Conservation (phyloP, 2,797 vertebrate genomes). For the Eospalax fontanierii region DNA sequence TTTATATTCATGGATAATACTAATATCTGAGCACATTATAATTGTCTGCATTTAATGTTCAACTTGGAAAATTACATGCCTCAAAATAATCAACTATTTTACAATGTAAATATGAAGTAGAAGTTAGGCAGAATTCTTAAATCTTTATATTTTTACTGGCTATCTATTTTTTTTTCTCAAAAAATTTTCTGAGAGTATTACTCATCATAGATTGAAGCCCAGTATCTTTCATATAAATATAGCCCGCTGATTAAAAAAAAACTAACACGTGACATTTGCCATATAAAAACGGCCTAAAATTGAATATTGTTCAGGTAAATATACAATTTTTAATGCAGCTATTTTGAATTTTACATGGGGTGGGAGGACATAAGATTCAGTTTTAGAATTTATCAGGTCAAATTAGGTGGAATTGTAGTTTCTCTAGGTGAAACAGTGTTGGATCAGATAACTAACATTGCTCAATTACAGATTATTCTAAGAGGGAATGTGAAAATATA, state of each 20-base stretch:
- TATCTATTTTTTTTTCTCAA: slow-evolving; percentile 52
- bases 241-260: neutral
- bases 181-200: slow-evolving; percentile 34
- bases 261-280: neutral
- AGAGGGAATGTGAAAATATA: neutral
- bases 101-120: slow-evolving; percentile 35
- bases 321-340: slow-evolving; percentile 13
- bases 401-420: slow-evolving; percentile 11
- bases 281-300: slow-evolving; percentile 14
- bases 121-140: slow-evolving; percentile 48
- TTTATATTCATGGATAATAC: slow-evolving; percentile 57
- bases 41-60: slow-evolving; percentile 44
- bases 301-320: neutral
- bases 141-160: slow-evolving; percentile 52
- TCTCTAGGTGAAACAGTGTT: slow-evolving; percentile 44
- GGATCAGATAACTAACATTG: slow-evolving; percentile 14
- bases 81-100: slow-evolving; percentile 49
- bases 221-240: neutral
- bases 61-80: slow-evolving; percentile 47
- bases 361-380: neutral
- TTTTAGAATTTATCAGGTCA: slow-evolving; percentile 36
- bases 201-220: neutral
- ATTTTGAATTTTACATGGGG: slow-evolving; percentile 44
- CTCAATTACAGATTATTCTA: neutral
- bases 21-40: neutral